Evolutionary conservation across 2,797 vertebrate genomes (phyloP).

Genomic region (Agapornis canus): DNA sequence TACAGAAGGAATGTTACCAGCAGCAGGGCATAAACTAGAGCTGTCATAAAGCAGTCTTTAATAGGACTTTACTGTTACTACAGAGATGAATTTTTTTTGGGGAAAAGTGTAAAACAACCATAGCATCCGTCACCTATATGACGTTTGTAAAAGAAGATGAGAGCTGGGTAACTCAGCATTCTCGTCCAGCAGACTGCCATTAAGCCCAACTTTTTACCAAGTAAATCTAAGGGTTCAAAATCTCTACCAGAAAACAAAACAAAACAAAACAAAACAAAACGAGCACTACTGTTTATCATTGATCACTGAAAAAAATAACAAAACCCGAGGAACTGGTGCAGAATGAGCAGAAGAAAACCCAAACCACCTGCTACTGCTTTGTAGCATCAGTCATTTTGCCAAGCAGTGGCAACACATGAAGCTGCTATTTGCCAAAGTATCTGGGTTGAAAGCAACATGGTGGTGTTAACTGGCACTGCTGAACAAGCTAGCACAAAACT

Average conservation of each 20-base stretch:
- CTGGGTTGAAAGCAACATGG: slow-evolving; percentile 20
- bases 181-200: background rate
- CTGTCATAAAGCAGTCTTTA: background rate
- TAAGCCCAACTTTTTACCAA: background rate
- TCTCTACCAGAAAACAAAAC: background rate
- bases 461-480: background rate
- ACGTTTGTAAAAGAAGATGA: background rate
- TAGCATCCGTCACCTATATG: background rate
- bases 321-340: background rate
- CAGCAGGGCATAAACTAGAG: background rate
- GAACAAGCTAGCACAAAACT: background rate
- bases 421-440: slow-evolving; percentile 47
- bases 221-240: background rate
- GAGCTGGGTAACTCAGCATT: background rate
- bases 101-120: background rate
- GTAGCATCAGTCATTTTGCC: slow-evolving; percentile 31
- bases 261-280: background rate
- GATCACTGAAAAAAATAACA: background rate
- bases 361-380: slow-evolving; percentile 40
- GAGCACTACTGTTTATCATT: background rate
- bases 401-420: slow-evolving; percentile 33
- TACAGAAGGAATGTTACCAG: background rate
- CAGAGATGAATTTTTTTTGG: background rate
- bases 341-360: background rate
- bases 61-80: background rate